Percentiles rank a stretch among this genome's conserved stretches.
Evolutionary conservation across 2,113 vertebrate genomes (phyloP).

Genomic region (Protomyctophum bolini): DNA sequence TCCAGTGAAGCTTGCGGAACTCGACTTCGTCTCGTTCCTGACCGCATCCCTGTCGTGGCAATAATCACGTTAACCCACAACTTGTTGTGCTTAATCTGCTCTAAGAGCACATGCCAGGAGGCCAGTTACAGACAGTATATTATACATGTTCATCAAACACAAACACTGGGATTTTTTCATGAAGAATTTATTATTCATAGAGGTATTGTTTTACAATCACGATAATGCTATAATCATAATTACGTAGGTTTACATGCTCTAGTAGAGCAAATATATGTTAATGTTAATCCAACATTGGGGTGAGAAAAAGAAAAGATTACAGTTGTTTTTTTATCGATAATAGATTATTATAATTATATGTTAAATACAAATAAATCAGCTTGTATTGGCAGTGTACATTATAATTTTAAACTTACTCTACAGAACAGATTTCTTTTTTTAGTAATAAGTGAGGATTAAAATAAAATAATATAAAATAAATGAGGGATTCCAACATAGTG

Average conservation of each 20-base stretch:
- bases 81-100: too few species aligned
- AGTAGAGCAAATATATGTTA: constrained; percentile 49
- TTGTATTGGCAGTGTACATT: constrained; percentile 71
- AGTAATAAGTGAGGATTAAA: constrained; percentile 37
- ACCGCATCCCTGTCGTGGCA: too few species aligned
- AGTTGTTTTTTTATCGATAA: constrained; percentile 40
- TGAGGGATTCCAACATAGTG: constrained; percentile 45
- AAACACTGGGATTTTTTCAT: constrained; percentile 51
- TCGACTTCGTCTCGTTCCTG: too few species aligned
- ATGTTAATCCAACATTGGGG: constrained; percentile 48
- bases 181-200: constrained; percentile 73
- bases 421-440: constrained; percentile 18
- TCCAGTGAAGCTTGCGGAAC: too few species aligned
- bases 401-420: constrained; percentile 29
- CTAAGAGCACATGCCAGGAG: too few species aligned
- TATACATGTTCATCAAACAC: neutral
- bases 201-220: constrained; percentile 71
- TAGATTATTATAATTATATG: constrained; percentile 45
- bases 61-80: too few species aligned
- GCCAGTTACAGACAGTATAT: too few species aligned
- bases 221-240: constrained; percentile 60
- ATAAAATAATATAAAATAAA: constrained; percentile 55
- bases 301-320: constrained; percentile 57
- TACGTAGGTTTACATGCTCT: constrained; percentile 66
- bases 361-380: constrained; percentile 72